Evolutionary conservation across 2,797 vertebrate genomes (phyloP), one percentile per base, ranked within the genome.

Genomic region (Coregonus ussuriensis): DNA sequence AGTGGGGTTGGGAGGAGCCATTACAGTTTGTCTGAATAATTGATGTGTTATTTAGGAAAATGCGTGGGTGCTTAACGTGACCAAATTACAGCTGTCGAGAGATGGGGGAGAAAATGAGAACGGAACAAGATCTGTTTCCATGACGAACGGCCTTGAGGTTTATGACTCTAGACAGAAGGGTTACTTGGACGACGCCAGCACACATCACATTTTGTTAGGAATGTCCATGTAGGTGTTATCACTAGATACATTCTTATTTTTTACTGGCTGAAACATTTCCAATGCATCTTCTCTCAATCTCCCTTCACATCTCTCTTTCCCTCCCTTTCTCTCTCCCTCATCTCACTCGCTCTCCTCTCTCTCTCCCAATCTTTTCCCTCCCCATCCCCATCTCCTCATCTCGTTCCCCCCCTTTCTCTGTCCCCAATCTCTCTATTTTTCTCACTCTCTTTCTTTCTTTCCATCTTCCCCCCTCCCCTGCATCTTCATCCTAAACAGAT

Each of bases 1-100:
- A 92, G 91, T 84, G 79, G 83, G 89, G 87, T 85, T 86, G 88
- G 71, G 76, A 78, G 76, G 84, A 89, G 79, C 87, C 86, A 91
- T 93, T 91, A 91, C 80, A 77, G 89, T 89, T 91, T 91, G 91
- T 93, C 91, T 82, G 68, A 75, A 85, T 89, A 86, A 91, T 91
- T 91, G 91, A 90, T 88, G 85, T 75, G 77, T 85, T 86, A 86
- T 93, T 93, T 88, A 89, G 85, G 79, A 83, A 89, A 91, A 89
- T 80, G 79, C 82, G 88, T 86, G 73, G 81, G 85, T 84, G 85
- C 82, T 92, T 86, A 92, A 91, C 62, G 80, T 80, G 76, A 71
- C 79, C 76, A 83, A 87, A 90, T 90, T 81, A 88, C 81, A 72
- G 74, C 70, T 74, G 75, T 84, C 79, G 79, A 72, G 76, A 68